phyloP scores from a whole-genome alignment of 2,797 vertebrate genomes.

The Toxotes lorentzi region DNA sequence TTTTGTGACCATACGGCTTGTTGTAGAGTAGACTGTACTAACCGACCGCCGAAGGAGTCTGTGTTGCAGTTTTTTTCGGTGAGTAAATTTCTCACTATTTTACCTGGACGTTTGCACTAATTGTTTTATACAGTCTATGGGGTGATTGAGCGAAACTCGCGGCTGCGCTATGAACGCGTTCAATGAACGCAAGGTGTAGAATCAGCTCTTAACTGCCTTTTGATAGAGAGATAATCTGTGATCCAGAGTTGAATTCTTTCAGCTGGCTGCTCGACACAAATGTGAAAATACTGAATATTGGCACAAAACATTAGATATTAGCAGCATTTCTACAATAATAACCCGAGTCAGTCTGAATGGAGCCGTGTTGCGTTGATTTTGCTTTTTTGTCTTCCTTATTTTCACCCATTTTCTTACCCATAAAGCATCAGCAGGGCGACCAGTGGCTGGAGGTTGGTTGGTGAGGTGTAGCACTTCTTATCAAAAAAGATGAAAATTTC shows the following conservation, averaged over 20 bases:
- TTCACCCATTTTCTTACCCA: constrained; percentile 58
- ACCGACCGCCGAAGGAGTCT: too few relatives aligned
- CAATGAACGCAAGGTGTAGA: too few relatives aligned
- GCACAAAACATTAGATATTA: not conserved
- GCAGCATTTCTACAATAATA: not conserved
- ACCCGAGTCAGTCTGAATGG: not conserved
- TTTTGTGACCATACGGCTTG: too few relatives aligned
- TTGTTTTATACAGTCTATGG: too few relatives aligned
- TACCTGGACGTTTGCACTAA: too few relatives aligned
- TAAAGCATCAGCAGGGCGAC: constrained; percentile 87
- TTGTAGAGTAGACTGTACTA: too few relatives aligned
- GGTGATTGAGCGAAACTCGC: too few relatives aligned
- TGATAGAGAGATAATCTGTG: too few relatives aligned
- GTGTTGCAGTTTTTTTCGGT: too few relatives aligned
- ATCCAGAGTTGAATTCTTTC: not conserved
- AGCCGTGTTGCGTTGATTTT: not conserved
- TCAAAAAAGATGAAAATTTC: constrained; percentile 91
- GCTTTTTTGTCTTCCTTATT: not conserved
- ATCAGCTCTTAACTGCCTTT: too few relatives aligned
- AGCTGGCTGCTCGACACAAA: not conserved
- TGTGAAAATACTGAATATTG: not conserved
- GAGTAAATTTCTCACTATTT: too few relatives aligned
- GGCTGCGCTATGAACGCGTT: too few relatives aligned
- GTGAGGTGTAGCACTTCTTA: constrained; percentile 93
- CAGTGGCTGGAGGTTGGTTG: constrained; percentile 89